Base-by-base conservation (phyloP, 2,797 vertebrate genomes). In the Falco columbarius region DNA sequence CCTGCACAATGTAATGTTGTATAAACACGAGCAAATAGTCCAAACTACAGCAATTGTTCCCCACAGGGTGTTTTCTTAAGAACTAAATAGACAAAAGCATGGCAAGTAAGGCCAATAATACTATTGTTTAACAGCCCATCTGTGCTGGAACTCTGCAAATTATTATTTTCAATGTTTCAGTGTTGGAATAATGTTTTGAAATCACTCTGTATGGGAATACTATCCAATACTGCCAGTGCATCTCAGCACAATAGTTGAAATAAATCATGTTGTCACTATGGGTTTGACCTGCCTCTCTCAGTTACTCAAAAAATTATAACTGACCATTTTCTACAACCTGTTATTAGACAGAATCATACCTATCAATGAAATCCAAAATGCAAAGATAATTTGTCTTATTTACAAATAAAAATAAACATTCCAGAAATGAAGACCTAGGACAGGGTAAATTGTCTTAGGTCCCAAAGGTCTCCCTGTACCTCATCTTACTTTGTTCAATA, bases 1-100 rank as follows among this genome's bases (percentile, higher is more conserved):
- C 56, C 93, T 97, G 93, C 62, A 89, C 92, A 95, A 72, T 85
- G 91, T 88, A 86, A 91, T 91, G 44, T 42, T 92, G 7, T 92
- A 95, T 96, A 95, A 97, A 96, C 90, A 96, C 9, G 56, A 52
- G 27, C 62, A 96, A 97, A 90, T 34, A 96, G 29, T 95, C 88
- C 96, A 95, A 93, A 89, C 81, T 72, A 36, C 0, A 0, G 22
- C 70, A 94, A 72, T 96, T 95, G 72, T 95, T 74, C 46, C 94
- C 70, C 8, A 7, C 75, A 92, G 90, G 68, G 42, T 86, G 49
- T 84, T 97, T 95, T 94, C 80, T 95, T 95, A 95, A 83, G 88
- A 65, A 84, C 81, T 91, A 81, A 65, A 40, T 63, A 91, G 94
- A 91, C 52, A 81, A 95, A 96, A 89, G 29, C 42, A 10, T 46